Evolutionary conservation across 2,113 vertebrate genomes (phyloP), one percentile per base, ranked within the genome.

Genomic region (Neotoma lepida): DNA sequence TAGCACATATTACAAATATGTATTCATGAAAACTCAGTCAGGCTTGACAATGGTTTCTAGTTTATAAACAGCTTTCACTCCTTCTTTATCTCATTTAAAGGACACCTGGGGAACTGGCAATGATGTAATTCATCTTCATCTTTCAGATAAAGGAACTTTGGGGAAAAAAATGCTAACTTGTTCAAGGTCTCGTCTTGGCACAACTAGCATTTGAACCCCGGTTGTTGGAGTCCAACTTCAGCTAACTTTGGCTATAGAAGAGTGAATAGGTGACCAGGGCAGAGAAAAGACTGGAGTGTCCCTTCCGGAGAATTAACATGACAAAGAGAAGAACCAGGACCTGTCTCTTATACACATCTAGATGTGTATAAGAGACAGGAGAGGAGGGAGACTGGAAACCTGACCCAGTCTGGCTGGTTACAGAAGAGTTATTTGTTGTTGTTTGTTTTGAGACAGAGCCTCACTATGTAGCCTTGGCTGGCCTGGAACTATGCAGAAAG

Each of bases 211-310:
- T 44, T 84, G 74, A 91, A 95, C 26, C 22, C 58, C 82, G 26
- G 4, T 90, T 92, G 68, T 28, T 86, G 71, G 71, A 80, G 39
- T 92, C 35, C 51, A 95, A 76, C 17, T 44, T 93, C 66, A 89
- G 18, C 70, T 73, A 41, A 51, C 49, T 70, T 78, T 91, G 88
- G 51, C 49, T 88, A 41, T 41, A 68, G 85, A 90, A 87, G 63
- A n/a, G 24, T 86, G 73, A 51, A 44, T 41, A 58, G 26, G 28
- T 91, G 35, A 73, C 58, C 39, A 39, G 46, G n/a, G 61, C 4
- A 28, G 14, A 66, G 80, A 94, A 78, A 87, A 70, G 20, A 89
- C 30, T n/a, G n/a, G 73, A 73, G 33, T n/a, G 58, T 93, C 24
- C 3, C 24, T 80, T 89, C 14, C 71, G 85, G n/a, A 93, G 63